phyloP scores from a whole-genome alignment of 2,888 invertebrate genomes.

The Agrochola lota region DNA sequence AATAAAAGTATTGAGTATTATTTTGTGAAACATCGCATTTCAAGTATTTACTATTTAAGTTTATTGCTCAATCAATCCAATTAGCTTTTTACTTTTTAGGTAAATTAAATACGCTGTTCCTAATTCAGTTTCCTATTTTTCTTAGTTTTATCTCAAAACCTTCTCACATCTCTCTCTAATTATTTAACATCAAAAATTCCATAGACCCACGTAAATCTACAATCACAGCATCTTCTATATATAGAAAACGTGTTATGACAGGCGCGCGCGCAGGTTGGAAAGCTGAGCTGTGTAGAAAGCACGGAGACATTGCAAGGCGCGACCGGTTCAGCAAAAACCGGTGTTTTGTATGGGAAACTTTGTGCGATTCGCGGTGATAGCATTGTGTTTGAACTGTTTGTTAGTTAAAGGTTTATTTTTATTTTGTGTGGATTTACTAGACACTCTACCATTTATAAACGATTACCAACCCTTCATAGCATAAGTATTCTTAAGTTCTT shows the following conservation, averaged over 20 bases:
- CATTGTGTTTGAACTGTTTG: slow-evolving; percentile 25
- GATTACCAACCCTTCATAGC: too few relatives aligned
- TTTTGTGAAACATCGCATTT: neutral
- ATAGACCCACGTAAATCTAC: slow-evolving; percentile 38
- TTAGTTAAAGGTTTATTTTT: neutral
- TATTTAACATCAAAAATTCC: slow-evolving; percentile 25
- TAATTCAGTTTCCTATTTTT: too few relatives aligned
- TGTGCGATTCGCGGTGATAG: slow-evolving; percentile 41
- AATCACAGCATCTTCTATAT: slow-evolving; percentile 45
- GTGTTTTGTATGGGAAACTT: slow-evolving; percentile 64
- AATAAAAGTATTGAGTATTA: too few relatives aligned
- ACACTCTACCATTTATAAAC: too few relatives aligned
- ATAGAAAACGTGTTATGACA: slow-evolving; percentile 60
- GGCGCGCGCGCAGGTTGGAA: slow-evolving; percentile 59
- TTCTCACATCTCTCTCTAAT: slow-evolving; percentile 1
- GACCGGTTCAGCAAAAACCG: slow-evolving; percentile 74
- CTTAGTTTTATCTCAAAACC: neutral
- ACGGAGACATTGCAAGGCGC: slow-evolving; percentile 62
- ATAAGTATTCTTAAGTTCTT: neutral
- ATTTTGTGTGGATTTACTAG: neutral
- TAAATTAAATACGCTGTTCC: too few relatives aligned
- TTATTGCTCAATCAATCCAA: too few relatives aligned
- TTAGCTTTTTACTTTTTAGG: too few relatives aligned
- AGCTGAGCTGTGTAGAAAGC: slow-evolving; percentile 75
- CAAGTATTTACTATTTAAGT: neutral